A percentile compares a stretch with the other conserved stretches of the same genome.
Evolutionary conservation across 1,140 invertebrate genomes (phyloP).

Genomic region (Cotesia typhae): DNA sequence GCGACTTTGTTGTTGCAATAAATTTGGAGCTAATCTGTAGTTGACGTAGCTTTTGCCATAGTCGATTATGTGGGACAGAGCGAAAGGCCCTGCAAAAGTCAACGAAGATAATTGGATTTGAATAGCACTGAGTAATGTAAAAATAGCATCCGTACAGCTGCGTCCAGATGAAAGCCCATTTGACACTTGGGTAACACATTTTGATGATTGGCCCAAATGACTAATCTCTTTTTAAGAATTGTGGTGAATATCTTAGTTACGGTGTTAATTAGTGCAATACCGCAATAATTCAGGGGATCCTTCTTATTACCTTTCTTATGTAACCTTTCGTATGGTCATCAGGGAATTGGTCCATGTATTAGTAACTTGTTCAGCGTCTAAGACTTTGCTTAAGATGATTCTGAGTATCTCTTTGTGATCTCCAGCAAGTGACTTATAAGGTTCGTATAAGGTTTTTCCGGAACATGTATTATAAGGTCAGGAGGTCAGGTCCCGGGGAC

Average conservation of each 20-base stretch:
- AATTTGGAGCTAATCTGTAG: neutral
- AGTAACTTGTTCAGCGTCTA: too few relatives aligned
- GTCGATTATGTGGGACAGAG: slow-evolving; percentile 21
- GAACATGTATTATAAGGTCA: too few relatives aligned
- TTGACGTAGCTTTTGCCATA: slow-evolving; percentile 15
- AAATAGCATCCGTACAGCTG: slow-evolving; percentile 41
- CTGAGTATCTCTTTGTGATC: too few relatives aligned
- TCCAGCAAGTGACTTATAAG: too few relatives aligned
- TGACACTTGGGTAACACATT: slow-evolving; percentile 40
- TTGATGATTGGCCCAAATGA: slow-evolving; percentile 33
- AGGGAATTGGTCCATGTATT: too few relatives aligned
- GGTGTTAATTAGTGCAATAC: slow-evolving; percentile 41
- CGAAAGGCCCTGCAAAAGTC: slow-evolving; percentile 16
- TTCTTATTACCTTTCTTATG: slow-evolving; percentile 42
- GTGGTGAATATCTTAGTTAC: slow-evolving; percentile 41
- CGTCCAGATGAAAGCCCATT: slow-evolving; percentile 40
- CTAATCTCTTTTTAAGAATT: slow-evolving; percentile 35
- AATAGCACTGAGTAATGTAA: slow-evolving; percentile 28
- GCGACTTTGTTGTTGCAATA: neutral
- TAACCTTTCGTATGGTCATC: slow-evolving; percentile 1
- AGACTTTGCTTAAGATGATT: too few relatives aligned
- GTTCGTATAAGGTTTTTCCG: too few relatives aligned
- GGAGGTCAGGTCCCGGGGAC: too few relatives aligned
- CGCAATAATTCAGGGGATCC: slow-evolving; percentile 43
- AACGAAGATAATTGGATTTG: slow-evolving; percentile 16